Base-by-base conservation (phyloP, 2,888 invertebrate species). In the Amorpha juglandis region DNA sequence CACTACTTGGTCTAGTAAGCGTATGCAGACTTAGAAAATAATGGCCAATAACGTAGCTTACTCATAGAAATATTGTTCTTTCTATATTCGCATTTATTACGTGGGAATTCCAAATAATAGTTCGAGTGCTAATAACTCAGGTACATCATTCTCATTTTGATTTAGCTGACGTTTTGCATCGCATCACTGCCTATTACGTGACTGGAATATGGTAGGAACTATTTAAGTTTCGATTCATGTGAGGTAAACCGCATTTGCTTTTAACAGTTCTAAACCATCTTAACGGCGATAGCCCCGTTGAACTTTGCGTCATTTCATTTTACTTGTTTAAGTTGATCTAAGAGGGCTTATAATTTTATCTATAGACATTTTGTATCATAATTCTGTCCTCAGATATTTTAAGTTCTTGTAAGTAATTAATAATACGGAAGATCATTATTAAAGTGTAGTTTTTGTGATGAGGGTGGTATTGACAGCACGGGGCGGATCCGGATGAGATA, bases 21-120 rank as follows among this genome's bases (percentile, higher is more conserved):
- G 76, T 80, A 84, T 81, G 80, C 78, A 79, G 78, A 80, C 81
- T 83, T 83, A 82, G 84, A 81, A 87, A 84, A 85, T 84, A 84
- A 82, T 83, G 79, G 79, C 79, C 78, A 81, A 86, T 66, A 66
- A 66, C 51, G 52, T 16, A 63, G 42, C 62, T 33, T 19, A 19
- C 66, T 27, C 53, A 52, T 51, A 52, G 27, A 27, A 51, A 47
- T 66, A 63, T 53, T 66, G 66, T 63, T 63, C 53, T n/a, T 63
- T 38, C 19, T 53, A 58, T 55, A 58, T 19, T 35, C 47, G 55
- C 48, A 33, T 19, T 55, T 58, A 16, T 11, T 35, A 55, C 58
- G 12, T 12, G 58, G 58, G 42, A 42, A 58, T 42, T 58, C 58
- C 19, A n/a, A 58, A 58, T 58, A 58, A 42, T 42, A 58, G 42